Evolutionary conservation across 2,888 invertebrate species (phyloP), one percentile per base, ranked within the genome.

Genomic region (Aleiodes alternator): DNA sequence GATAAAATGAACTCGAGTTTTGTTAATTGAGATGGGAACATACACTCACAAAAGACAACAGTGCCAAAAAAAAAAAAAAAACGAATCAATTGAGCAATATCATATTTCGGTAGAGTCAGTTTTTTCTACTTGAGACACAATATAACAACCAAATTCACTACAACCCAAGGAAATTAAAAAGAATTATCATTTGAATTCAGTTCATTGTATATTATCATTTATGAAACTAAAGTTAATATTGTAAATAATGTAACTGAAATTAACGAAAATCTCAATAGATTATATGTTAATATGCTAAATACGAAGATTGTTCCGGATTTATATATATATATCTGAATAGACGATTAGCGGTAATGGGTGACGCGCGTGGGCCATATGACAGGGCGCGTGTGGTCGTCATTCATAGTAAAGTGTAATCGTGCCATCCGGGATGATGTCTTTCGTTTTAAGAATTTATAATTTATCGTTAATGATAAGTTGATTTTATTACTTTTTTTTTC

Each of bases 301-400:
- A 61, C 31, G 43, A 48, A 38, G 59, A 72, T 76, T 50, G 38
- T 72, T 75, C 14, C 57, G 66, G 72, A 72, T 71, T 70, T 71
- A 43, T 43, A 43, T 43, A 61, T 38, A 38, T 38, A 43, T 43
- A 61, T 81, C 84, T 81, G 77, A 85, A 84, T 81, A 80, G 79
- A 78, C 80, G 81, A 85, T 84, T 84, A 79, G 69, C 57, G 72
- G 76, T 84, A 86, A 86, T 86, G 81, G 84, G 82, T 82, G 82
- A 81, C 23, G 51, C 84, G 86, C 84, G 86, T 86, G 86, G 85
- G 86, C 79, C 80, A 70, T 72, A 76, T 80, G 82, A 84, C 84
- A 83, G 82, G 83, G 84, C 82, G 81, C 84, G 85, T 86, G 86
- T 86, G 85, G 86, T 86, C 83, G 82, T 85, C 79, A 80, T 80